phyloP scores from a whole-genome alignment of 2,888 invertebrate species.

The Oscheius sp. region DNA sequence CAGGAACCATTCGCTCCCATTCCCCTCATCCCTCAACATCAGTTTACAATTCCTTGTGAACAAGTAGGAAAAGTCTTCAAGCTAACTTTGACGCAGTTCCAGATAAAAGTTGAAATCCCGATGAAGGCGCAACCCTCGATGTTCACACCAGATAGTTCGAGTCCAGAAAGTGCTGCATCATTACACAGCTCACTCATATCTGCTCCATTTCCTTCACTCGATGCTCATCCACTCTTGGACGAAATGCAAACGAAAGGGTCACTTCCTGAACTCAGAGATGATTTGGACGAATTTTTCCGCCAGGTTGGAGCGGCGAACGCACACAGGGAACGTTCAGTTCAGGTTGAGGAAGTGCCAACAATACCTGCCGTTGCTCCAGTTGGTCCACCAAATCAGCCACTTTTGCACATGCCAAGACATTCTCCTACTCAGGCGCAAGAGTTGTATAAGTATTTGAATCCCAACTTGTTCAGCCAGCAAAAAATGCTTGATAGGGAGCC shows the following conservation, averaged over 20 bases:
- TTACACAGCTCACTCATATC: constrained; percentile 38
- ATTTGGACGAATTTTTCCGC: constrained; percentile 63
- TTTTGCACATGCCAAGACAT: constrained; percentile 1
- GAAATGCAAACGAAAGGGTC: constrained; percentile 43
- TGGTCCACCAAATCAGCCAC: neutral
- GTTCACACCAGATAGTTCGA: constrained; percentile 53
- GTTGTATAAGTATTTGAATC: constrained; percentile 21
- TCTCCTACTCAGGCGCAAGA: constrained; percentile 18
- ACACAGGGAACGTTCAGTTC: neutral
- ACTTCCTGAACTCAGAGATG: constrained; percentile 62
- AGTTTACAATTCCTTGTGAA: constrained; percentile 23
- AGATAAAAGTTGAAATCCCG: constrained; percentile 56
- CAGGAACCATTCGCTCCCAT: constrained; percentile 22
- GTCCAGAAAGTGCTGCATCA: constrained; percentile 50
- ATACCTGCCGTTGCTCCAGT: neutral
- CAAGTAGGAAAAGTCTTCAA: constrained; percentile 25
- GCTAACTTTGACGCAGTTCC: constrained; percentile 11
- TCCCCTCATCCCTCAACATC: constrained; percentile 14
- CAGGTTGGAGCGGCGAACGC: constrained; percentile 43
- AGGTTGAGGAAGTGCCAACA: constrained; percentile 25
- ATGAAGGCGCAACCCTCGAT: constrained; percentile 41
- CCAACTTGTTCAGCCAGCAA: constrained; percentile 16
- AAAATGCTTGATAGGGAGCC: constrained; percentile 8
- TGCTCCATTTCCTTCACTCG: constrained; percentile 29
- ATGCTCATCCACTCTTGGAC: constrained; percentile 35